phyloP scores from a whole-genome alignment of 2,113 vertebrate species.

The Caloenas nicobarica region DNA sequence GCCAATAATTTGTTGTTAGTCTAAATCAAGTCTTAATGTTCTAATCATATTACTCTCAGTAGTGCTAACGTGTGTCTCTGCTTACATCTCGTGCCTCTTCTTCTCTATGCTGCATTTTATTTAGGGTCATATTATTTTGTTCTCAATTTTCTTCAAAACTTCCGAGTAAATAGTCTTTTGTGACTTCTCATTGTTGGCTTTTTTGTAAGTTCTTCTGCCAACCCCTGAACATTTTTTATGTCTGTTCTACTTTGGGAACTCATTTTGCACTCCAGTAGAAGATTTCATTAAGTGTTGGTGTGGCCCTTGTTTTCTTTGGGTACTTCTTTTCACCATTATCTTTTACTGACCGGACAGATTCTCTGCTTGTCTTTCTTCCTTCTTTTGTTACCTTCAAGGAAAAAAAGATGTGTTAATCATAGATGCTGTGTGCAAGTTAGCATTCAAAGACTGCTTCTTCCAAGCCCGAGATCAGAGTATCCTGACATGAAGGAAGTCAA shows the following conservation, averaged over 20 bases:
- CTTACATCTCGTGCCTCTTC: not conserved
- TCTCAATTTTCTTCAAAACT: too few relatives aligned
- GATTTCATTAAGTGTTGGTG: not conserved
- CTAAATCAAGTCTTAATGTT: not conserved
- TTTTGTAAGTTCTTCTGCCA: not conserved
- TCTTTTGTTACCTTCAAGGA: not conserved
- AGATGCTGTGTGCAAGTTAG: not conserved
- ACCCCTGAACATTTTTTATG: not conserved
- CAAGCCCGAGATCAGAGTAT: too few relatives aligned
- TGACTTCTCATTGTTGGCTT: too few relatives aligned
- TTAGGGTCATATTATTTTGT: not conserved
- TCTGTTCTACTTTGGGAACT: not conserved
- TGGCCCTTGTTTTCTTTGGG: not conserved
- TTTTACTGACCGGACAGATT: not conserved
- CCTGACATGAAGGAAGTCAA: too few relatives aligned
- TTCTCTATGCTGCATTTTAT: not conserved
- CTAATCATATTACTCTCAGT: not conserved
- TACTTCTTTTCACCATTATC: not conserved
- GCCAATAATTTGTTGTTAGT: not conserved
- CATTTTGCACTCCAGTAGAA: not conserved
- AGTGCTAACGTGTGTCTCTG: not conserved
- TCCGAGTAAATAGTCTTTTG: too few relatives aligned
- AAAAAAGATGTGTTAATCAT: not conserved
- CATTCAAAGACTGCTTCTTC: too few relatives aligned
- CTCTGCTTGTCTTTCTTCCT: not conserved